A percentile compares a stretch with the other conserved stretches of the same genome.
Conservation (phyloP, 1,140 invertebrate genomes). For the Stegodyphus mimosarum region DNA sequence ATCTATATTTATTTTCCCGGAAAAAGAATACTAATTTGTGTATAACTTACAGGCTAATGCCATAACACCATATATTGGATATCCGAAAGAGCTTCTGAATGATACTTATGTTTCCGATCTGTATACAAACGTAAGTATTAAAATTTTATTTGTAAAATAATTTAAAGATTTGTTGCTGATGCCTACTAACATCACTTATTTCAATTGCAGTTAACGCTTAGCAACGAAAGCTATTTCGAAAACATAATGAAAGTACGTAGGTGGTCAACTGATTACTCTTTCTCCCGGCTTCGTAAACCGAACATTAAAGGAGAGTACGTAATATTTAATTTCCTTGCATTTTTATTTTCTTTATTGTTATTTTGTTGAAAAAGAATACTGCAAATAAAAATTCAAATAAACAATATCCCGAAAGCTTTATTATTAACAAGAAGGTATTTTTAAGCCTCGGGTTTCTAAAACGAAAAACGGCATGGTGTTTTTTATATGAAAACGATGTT, state of each 20-base stretch:
- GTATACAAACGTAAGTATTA: slow-evolving; percentile 66
- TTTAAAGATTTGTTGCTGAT: not conserved
- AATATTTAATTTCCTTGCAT: not conserved
- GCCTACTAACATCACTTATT: not conserved
- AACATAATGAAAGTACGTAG: slow-evolving; percentile 78
- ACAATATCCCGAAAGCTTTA: too few relatives aligned
- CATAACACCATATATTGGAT: slow-evolving; percentile 70
- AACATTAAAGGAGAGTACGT: slow-evolving; percentile 81
- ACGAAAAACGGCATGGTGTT: too few relatives aligned
- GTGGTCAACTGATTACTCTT: slow-evolving; percentile 80
- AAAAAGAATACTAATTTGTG: too few relatives aligned
- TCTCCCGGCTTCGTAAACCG: slow-evolving; percentile 78
- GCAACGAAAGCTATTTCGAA: slow-evolving; percentile 68
- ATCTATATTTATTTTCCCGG: too few relatives aligned
- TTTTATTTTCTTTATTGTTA: not conserved
- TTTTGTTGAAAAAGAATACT: too few relatives aligned
- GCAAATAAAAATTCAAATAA: too few relatives aligned
- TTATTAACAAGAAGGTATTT: too few relatives aligned
- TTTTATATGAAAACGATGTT: too few relatives aligned
- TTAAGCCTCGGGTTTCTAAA: too few relatives aligned
- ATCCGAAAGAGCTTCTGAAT: slow-evolving; percentile 69
- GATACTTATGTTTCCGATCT: slow-evolving; percentile 66
- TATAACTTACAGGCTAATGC: slow-evolving; percentile 59
- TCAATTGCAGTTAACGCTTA: slow-evolving; percentile 65
- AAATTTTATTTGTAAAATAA: not conserved